phyloP scores from a whole-genome alignment of 2,113 vertebrate species.

The Acinonyx jubatus region DNA sequence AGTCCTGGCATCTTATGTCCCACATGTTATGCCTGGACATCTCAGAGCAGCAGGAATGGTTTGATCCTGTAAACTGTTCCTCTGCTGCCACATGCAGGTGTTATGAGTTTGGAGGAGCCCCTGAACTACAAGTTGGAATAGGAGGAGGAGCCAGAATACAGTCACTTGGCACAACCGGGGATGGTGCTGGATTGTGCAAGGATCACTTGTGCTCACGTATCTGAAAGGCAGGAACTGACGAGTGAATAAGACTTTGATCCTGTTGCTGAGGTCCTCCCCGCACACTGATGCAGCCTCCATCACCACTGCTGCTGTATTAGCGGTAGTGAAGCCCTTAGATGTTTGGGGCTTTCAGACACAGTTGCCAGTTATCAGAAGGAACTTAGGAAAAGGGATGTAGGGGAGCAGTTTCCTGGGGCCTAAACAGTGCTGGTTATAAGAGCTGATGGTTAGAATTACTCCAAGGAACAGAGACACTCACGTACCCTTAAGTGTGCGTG shows the following conservation, averaged over 20 bases:
- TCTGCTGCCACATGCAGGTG: not conserved
- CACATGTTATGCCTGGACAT: not conserved
- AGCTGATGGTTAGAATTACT: not conserved
- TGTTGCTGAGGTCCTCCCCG: not conserved
- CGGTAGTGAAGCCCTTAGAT: not conserved
- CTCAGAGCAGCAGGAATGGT: not conserved
- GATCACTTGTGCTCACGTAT: not conserved
- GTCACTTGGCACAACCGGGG: not conserved
- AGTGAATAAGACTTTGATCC: not conserved
- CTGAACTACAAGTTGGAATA: not conserved
- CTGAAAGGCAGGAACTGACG: not conserved
- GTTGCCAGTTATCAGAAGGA: not conserved
- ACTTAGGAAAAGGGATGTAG: not conserved
- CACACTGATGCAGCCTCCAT: not conserved
- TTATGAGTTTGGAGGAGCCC: not conserved
- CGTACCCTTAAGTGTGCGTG: not conserved
- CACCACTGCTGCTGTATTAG: fast-evolving
- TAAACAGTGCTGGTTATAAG: not conserved
- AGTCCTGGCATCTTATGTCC: not conserved
- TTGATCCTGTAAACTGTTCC: not conserved
- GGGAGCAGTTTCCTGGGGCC: not conserved
- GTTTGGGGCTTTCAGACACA: not conserved
- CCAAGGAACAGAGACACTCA: not conserved
- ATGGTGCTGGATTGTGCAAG: not conserved
- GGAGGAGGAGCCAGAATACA: not conserved